phyloP scores from a whole-genome alignment of 1,140 invertebrate genomes.

The Rhizoglyphus robini region DNA sequence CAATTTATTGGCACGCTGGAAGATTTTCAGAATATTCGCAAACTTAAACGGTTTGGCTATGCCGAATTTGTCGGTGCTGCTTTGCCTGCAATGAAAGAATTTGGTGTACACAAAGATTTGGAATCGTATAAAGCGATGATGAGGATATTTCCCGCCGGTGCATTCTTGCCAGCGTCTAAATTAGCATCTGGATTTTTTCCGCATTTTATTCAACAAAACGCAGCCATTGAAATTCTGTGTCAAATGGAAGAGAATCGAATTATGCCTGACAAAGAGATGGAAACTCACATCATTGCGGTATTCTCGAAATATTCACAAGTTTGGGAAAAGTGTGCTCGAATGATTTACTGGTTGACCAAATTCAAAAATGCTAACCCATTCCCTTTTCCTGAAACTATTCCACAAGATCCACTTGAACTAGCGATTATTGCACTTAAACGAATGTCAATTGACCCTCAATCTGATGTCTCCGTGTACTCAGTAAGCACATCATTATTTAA shows the following conservation, averaged over 20 bases:
- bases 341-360: conserved; percentile 98
- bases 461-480: conserved; percentile 39
- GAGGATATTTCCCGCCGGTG: conserved; percentile 81
- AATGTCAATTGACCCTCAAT: conserved; percentile 72
- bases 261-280: conserved; percentile 75
- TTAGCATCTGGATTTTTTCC: conserved; percentile 76
- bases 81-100: conserved; percentile 71
- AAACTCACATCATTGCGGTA: conserved; percentile 59
- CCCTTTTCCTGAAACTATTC: conserved; percentile 57
- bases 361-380: conserved; percentile 83
- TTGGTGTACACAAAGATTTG: conserved; percentile 74
- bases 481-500: conserved; percentile 16
- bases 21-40: conserved; percentile 11
- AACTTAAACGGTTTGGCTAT: conserved; percentile 48
- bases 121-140: conserved; percentile 79
- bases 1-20: conserved; percentile 13
- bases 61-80: conserved; percentile 87
- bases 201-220: conserved; percentile 80
- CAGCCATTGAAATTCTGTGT: conserved; percentile 65
- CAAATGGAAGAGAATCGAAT: conserved; percentile 85
- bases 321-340: conserved; percentile 57
- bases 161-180: conserved; percentile 61
- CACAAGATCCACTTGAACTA: conserved; percentile 58
- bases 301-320: conserved; percentile 53
- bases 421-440: conserved; percentile 68